Base-by-base conservation (phyloP, 2,113 vertebrate species). In the Ivindomyrus marchei region DNA sequence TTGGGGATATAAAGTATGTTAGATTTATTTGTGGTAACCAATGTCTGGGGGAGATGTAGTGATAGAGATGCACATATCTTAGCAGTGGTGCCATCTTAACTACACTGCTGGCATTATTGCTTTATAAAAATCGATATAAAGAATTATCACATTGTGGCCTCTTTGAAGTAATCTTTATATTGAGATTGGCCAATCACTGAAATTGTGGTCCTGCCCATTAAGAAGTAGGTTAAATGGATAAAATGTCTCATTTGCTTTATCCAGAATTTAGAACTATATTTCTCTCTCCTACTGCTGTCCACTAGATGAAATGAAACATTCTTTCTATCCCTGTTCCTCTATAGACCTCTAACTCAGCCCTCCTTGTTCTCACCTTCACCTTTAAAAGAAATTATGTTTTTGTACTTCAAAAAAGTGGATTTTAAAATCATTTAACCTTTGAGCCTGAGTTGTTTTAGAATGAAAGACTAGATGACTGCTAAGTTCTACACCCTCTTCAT, bases 121-220 rank as follows among this genome's bases (percentile, higher is more conserved):
- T 53, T 24, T 87, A 52, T 53, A 11, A 36, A 52, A 87, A 39
- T 36, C 27, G 0, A 53, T 94, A 94, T 93, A 92, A 94, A 95
- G 94, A 94, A 94, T 94, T 95, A 89, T 88, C 50, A 85, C 85
- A 36, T 80, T 91, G 88, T 62, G 24, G 53, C 53, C 36, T 36
- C 27, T 88, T 62, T 10, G 58, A 66, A 11, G 45, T 88, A 47
- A 46, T 46, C 31, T 74, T 15, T 17, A 27, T 70, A 74, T 47
- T 56, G 50, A 50, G 50, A 53, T 31, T 56, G 87, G 31, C 31
- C n/a, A 11, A 39, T 39, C 52, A 39, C 52, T 13, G 31, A 88
- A 39, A 36, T 15, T 53, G 31, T 39, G 19, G 17, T 88, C 46
- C 8, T 87, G 85, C 86, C 50, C 50, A 36, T 42, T 39, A 9